Conservation (phyloP, 2,113 vertebrate genomes). For the Orthonyx spaldingii region DNA sequence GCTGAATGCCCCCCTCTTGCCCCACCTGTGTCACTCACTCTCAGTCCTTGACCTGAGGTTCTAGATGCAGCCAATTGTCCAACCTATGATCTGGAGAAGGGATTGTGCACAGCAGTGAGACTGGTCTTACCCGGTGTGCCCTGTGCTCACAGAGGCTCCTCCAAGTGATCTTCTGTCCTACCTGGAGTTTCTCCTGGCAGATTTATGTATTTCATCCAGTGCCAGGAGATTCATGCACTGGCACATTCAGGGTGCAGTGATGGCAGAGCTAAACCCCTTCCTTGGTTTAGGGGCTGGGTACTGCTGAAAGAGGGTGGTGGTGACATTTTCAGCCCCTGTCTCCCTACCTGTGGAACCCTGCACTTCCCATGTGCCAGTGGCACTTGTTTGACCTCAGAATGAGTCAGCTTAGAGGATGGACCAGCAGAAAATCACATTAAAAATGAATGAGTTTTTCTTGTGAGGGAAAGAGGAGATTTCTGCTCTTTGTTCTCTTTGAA, state of each 20-base stretch:
- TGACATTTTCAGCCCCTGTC: neutral
- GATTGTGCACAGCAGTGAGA: neutral
- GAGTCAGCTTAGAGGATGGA: neutral
- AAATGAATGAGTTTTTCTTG: neutral
- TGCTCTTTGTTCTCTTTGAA: neutral
- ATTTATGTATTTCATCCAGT: neutral
- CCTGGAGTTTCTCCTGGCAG: neutral
- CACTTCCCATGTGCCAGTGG: neutral
- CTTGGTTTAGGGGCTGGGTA: neutral
- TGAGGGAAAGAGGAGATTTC: neutral
- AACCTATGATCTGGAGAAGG: neutral
- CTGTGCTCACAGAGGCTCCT: neutral
- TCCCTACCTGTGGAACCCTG: neutral
- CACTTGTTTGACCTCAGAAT: neutral
- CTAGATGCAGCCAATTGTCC: neutral
- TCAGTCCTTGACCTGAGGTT: neutral
- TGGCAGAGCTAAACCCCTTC: neutral
- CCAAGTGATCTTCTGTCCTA: neutral
- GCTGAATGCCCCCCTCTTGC: neutral
- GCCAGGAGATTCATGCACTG: neutral
- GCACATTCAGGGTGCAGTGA: neutral
- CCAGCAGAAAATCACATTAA: neutral
- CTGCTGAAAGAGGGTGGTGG: neutral
- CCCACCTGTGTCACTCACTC: neutral
- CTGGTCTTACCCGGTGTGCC: neutral